Conservation (phyloP, 2,888 invertebrate genomes). For the Brenthis hecate region DNA sequence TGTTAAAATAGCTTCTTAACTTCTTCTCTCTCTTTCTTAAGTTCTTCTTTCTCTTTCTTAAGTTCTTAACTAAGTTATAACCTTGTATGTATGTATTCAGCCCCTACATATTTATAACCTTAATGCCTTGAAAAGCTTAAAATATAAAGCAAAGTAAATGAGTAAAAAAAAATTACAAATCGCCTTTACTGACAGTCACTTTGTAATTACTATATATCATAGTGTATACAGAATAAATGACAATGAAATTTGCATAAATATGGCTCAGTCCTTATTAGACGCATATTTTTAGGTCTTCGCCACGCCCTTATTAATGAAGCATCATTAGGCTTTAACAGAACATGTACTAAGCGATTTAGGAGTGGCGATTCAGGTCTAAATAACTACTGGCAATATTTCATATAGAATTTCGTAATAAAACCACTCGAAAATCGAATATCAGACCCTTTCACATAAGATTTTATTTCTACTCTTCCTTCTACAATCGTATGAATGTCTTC, state of each 20-base stretch:
- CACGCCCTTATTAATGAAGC: conserved; percentile 29
- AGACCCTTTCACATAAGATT: too few relatives aligned
- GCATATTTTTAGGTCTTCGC: conserved; percentile 24
- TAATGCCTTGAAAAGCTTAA: conserved; percentile 1
- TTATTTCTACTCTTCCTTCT: too few relatives aligned
- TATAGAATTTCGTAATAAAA: too few relatives aligned
- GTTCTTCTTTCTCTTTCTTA: too few relatives aligned
- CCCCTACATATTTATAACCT: conserved; percentile 1
- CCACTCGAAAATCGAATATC: too few relatives aligned
- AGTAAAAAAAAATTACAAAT: conserved; percentile 10
- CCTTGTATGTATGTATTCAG: too few relatives aligned
- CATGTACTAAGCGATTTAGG: conserved; percentile 12
- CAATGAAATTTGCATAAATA: conserved; percentile 23
- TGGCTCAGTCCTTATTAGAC: conserved; percentile 11
- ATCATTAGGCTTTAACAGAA: conserved; percentile 21
- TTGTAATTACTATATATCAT: conserved; percentile 14
- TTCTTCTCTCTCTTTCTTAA: too few relatives aligned
- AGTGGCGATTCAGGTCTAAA: neutral
- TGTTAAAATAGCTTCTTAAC: too few relatives aligned
- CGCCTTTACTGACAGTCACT: conserved; percentile 1
- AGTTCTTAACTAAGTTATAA: neutral
- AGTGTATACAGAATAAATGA: conserved; percentile 12
- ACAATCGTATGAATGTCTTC: too few relatives aligned
- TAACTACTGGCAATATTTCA: too few relatives aligned
- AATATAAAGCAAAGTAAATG: neutral